Base-by-base conservation (phyloP, 2,888 invertebrate genomes). In the Epirrhoe tristata region DNA sequence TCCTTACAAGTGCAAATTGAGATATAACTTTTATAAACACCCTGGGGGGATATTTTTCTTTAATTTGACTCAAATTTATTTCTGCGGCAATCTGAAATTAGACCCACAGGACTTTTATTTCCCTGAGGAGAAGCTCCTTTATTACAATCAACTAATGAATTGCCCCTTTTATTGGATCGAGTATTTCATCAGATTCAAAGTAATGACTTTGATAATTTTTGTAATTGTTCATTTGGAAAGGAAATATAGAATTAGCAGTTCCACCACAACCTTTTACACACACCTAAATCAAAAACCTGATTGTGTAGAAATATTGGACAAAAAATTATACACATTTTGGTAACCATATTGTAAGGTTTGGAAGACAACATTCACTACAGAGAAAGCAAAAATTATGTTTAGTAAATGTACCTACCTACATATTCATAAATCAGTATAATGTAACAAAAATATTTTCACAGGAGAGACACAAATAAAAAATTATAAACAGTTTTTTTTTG, bases 61-160 rank as follows among this genome's bases (percentile, higher is more conserved):
- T 48, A 48, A 48, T 48, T 48, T 48, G 48, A 48, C 48, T 48
- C 14, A 58, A 62, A 55, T 48, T 55, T 56, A 39, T 57, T 51
- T 43, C 32, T 16, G 51, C n/a, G n/a, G 50, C 12, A 53, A 63
- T 57, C 32, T n/a, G 12, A 63, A 62, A 58, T 52, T 46, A 63
- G 52, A 43, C 43, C 39, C 34, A 16, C 43, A 36, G 31, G 17
- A 5, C 34, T 36, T 58, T 58, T 54, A 63, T 58, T 53, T 58
- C 58, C 58, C 53, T 54, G 8, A 52, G 62, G 57, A 57, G 32
- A 24, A 58, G 36, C 36, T 24, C 63, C 1, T 24, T 58, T 54
- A 58, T 64, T 46, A 63, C 32, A 63, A 58, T 46, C 34, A 56
- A 34, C 36, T 52, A 53, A 63, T 57, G 57, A 63, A 63, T 63